Evolutionary conservation across 2,113 vertebrate genomes (phyloP).

Genomic region (Heterocephalus glaber): DNA sequence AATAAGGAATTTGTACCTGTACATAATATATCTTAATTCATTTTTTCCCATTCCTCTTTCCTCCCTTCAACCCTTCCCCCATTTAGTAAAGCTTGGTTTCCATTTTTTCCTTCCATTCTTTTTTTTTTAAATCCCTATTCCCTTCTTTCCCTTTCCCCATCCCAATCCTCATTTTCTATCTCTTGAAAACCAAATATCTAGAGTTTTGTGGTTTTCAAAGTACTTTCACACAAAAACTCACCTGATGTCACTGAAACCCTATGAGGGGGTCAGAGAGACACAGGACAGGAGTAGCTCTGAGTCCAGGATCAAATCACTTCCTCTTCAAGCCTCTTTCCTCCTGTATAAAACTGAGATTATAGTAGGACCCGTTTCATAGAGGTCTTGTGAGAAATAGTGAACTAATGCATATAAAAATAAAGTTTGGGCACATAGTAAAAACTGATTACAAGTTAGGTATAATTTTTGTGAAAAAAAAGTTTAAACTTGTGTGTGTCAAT

Average conservation of each 20-base stretch:
- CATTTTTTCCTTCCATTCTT: neutral
- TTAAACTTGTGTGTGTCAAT: neutral
- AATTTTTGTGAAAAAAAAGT: neutral
- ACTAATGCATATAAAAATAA: neutral
- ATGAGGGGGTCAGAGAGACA: neutral
- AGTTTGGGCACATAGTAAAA: neutral
- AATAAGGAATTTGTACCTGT: neutral
- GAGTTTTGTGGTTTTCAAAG: slow-evolving; percentile 27
- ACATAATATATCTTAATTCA: neutral
- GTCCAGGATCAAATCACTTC: neutral
- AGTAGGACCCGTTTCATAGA: neutral
- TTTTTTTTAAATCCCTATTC: too few species aligned
- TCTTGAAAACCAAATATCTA: slow-evolving; percentile 4
- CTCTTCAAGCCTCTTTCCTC: neutral
- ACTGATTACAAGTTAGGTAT: neutral
- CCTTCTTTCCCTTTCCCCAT: neutral
- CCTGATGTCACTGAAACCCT: neutral
- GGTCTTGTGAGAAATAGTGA: neutral
- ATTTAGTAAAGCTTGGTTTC: neutral
- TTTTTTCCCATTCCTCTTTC: neutral
- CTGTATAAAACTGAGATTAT: neutral
- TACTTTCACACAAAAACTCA: slow-evolving; percentile 41
- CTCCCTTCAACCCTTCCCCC: neutral
- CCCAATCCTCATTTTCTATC: neutral
- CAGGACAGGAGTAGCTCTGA: neutral